Percentiles rank a stretch among this genome's conserved stretches.
These are phyloP conservation scores for Colistium nudipinnis DNA, from an alignment of 2,113 vertebrate species.

Conservation along the genomic window DNA sequence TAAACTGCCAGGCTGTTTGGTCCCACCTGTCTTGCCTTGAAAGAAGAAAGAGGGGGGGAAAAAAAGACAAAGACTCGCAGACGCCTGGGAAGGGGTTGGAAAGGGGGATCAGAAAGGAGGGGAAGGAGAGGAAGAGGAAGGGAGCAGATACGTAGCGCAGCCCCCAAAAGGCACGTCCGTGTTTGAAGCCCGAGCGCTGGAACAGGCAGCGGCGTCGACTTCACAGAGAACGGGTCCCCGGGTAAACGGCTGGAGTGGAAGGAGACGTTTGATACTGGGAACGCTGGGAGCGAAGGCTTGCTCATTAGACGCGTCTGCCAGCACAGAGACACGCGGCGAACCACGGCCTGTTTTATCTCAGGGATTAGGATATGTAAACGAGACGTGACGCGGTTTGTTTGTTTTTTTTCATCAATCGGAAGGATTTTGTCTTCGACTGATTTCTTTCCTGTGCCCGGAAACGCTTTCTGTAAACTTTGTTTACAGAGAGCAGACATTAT, in stretches of 20 bases:
- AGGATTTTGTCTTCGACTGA: slow-evolving; percentile 32
- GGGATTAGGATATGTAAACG: slow-evolving; percentile 71
- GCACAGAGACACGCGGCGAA: slow-evolving; percentile 46
- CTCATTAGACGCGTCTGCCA: slow-evolving; percentile 72
- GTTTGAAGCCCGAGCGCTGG: slow-evolving; percentile 74
- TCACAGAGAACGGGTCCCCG: slow-evolving; percentile 73
- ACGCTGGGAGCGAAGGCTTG: slow-evolving; percentile 67
- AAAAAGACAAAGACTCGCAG: slow-evolving; percentile 68
- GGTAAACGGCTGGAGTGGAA: slow-evolving; percentile 77
- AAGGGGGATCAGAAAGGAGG: slow-evolving; percentile 65
- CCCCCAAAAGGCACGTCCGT: slow-evolving; percentile 73
- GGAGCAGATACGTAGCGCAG: slow-evolving; percentile 63
- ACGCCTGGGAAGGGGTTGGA: slow-evolving; percentile 75
- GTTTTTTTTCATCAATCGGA: slow-evolving; percentile 33
- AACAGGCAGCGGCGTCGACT: slow-evolving; percentile 72
- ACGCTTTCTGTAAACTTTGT: slow-evolving; percentile 8
- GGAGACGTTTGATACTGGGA: slow-evolving; percentile 76
- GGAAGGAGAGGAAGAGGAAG: slow-evolving; percentile 69
- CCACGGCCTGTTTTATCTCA: slow-evolving; percentile 46
- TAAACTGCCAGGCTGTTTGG: slow-evolving; percentile 75
- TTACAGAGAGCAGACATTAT: no score
- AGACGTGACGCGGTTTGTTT: slow-evolving; percentile 26
- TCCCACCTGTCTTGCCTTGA: slow-evolving; percentile 79
- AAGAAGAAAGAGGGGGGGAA: slow-evolving; percentile 50
- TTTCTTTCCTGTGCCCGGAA: slow-evolving; percentile 17